A percentile compares a stretch with the other conserved stretches of the same genome.
Evolutionary conservation across 2,797 vertebrate species (phyloP).

Genomic region (Chaenodraco wilsoni): DNA sequence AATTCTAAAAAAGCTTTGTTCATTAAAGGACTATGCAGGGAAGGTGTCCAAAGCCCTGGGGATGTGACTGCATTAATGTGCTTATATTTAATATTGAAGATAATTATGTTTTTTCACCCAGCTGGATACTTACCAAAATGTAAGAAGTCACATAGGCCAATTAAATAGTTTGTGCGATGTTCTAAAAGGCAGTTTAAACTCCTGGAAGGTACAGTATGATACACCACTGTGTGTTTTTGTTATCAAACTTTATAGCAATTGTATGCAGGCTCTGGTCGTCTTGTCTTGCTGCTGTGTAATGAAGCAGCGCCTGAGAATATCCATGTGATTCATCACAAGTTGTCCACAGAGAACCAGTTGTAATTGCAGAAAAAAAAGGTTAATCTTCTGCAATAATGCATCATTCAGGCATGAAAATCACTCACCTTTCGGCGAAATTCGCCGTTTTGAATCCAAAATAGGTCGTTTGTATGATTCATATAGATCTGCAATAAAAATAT

Average conservation of each 20-base stretch:
- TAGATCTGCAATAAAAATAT: too few species aligned
- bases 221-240: neutral
- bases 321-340: conserved; percentile 19
- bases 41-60: neutral
- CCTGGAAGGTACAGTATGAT: neutral
- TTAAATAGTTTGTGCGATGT: neutral
- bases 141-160: neutral
- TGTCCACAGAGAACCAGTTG: conserved; percentile 36
- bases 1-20: conserved; percentile 7
- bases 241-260: neutral
- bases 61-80: conserved; percentile 12
- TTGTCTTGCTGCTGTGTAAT: conserved; percentile 7
- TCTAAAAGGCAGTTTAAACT: neutral
- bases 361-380: conserved; percentile 43
- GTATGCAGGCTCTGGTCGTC: neutral
- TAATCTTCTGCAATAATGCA: conserved; percentile 31
- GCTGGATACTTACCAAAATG: conserved; percentile 2
- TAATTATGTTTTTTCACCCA: conserved; percentile 15
- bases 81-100: conserved; percentile 15
- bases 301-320: conserved; percentile 16
- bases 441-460: too few species aligned
- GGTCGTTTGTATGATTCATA: too few species aligned
- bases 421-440: too few species aligned
- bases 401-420: neutral
- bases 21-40: neutral